Evolutionary conservation across 2,888 invertebrate species (phyloP).

Genomic region (Sceliomorpha sp.): DNA sequence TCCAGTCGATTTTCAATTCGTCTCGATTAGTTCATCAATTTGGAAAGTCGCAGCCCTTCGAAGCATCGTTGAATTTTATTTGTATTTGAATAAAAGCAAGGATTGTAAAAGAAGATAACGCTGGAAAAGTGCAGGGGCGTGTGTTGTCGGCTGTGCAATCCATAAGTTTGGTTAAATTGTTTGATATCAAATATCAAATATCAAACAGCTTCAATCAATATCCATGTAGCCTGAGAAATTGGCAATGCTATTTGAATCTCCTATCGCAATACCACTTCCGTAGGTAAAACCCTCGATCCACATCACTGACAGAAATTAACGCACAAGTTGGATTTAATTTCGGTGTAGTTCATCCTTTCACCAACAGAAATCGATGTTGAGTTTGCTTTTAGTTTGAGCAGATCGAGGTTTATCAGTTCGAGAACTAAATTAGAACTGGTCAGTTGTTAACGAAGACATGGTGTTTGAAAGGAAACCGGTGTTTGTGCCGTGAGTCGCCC

Average conservation of each 20-base stretch:
- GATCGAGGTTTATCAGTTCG: constrained; percentile 58
- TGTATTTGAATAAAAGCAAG: no score
- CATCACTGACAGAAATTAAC: constrained; percentile 59
- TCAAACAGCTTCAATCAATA: constrained; percentile 54
- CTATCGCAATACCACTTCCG: constrained; percentile 48
- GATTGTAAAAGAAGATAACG: no score
- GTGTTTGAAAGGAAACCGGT: constrained; percentile 50
- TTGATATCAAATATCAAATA: constrained; percentile 52
- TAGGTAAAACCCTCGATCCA: constrained; percentile 52
- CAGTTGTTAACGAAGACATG: constrained; percentile 58
- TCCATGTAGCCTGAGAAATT: constrained; percentile 43
- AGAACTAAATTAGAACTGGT: constrained; percentile 59
- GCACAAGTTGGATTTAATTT: constrained; percentile 61
- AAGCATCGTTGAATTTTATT: no score
- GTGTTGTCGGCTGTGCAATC: constrained; percentile 35
- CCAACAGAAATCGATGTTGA: constrained; percentile 55
- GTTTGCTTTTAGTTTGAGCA: constrained; percentile 55
- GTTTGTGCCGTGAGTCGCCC: constrained; percentile 37
- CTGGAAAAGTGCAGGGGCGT: no score
- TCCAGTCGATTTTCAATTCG: no score
- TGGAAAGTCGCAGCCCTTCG: no score
- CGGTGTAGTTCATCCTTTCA: constrained; percentile 56
- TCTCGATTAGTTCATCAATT: no score
- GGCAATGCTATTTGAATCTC: constrained; percentile 47
- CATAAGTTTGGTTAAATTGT: constrained; percentile 53